Evolutionary conservation across 2,113 vertebrate genomes (phyloP).

Genomic region (Sinosuthora webbiana): DNA sequence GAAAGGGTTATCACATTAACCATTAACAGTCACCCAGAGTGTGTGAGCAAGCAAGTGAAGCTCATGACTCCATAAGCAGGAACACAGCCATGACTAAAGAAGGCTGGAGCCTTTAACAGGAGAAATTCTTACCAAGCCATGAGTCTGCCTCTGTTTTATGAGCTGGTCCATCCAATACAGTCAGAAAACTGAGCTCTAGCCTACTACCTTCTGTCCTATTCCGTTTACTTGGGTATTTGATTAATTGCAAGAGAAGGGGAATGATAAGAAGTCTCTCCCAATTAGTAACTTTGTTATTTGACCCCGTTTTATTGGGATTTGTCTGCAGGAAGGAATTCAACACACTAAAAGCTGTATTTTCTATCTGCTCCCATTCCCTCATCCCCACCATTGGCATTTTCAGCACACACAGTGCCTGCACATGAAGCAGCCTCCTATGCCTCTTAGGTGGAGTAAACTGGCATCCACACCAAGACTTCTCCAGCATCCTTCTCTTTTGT

Average conservation of each 20-base stretch:
- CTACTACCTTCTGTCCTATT: background rate
- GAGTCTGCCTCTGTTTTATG: background rate
- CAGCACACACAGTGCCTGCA: background rate
- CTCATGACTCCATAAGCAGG: background rate
- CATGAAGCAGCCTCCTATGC: background rate
- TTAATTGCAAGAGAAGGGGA: background rate
- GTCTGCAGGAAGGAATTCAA: background rate
- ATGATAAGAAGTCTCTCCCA: background rate
- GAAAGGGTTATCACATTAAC: background rate
- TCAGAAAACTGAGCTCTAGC: background rate
- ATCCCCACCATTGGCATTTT: background rate
- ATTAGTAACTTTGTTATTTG: background rate
- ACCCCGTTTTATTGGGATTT: background rate
- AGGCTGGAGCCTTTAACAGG: background rate
- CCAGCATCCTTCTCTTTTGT: background rate
- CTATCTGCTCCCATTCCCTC: background rate
- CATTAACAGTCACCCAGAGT: background rate
- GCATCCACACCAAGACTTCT: background rate
- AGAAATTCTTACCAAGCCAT: background rate
- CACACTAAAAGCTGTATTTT: background rate
- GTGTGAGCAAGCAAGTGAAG: background rate
- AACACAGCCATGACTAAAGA: background rate
- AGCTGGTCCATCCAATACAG: background rate
- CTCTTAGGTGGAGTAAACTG: background rate
- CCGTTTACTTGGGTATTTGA: background rate